Conservation (phyloP, 1,140 invertebrate genomes). For the Berghia stephanieae region DNA sequence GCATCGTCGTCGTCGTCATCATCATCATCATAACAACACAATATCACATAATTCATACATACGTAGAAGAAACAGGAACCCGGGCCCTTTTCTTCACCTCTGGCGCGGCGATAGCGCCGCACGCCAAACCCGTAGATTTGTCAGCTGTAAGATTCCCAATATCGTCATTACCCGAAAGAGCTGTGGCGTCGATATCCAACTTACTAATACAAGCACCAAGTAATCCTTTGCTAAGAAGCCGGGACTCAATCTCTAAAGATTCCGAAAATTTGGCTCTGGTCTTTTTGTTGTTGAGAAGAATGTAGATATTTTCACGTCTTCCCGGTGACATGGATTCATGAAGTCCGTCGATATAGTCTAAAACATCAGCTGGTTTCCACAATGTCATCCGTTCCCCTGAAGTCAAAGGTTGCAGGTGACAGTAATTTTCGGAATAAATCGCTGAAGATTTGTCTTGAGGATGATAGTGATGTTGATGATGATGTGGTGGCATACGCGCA, state of each 20-base stretch:
- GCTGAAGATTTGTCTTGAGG: neutral
- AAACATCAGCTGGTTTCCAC: slow-evolving; percentile 28
- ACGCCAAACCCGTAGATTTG: neutral
- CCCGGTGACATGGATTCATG: slow-evolving; percentile 32
- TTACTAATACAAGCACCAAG: too few relatives aligned
- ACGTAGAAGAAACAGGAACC: slow-evolving; percentile 25
- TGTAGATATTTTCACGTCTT: slow-evolving; percentile 34
- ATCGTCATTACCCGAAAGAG: neutral
- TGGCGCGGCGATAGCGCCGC: neutral
- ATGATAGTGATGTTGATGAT: neutral
- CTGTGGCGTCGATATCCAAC: too few relatives aligned
- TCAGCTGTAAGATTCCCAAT: neutral
- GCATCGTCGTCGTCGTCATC: too few relatives aligned
- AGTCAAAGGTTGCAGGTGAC: slow-evolving; percentile 24
- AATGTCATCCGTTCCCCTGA: neutral
- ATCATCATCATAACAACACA: too few relatives aligned
- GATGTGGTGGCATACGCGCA: neutral
- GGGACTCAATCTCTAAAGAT: slow-evolving; percentile 36
- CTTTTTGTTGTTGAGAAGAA: slow-evolving; percentile 32
- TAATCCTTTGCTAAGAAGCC: slow-evolving; percentile 32
- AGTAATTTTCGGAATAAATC: slow-evolving; percentile 33
- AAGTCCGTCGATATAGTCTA: slow-evolving; percentile 37
- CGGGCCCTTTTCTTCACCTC: neutral
- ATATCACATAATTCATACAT: slow-evolving; percentile 11
- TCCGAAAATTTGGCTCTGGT: slow-evolving; percentile 38